Percentiles rank a stretch among this genome's conserved stretches.
These are phyloP conservation scores for Petrocephalus zakoni DNA, from an alignment of 2,113 vertebrate genomes.

Conservation along the genomic window DNA sequence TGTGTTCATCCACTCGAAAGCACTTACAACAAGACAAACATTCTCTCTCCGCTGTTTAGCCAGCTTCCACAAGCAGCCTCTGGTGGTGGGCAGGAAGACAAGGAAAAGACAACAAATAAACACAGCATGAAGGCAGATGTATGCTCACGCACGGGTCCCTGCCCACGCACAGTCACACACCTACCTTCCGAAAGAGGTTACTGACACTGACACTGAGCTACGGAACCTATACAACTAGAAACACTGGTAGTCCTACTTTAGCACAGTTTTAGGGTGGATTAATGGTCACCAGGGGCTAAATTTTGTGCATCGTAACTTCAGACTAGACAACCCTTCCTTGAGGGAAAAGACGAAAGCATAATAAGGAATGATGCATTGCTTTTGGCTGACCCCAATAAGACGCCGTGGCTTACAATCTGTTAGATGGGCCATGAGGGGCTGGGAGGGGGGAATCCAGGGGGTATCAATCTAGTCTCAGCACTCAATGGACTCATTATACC, in stretches of 20 bases:
- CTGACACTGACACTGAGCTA: background rate
- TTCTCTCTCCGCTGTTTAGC: background rate
- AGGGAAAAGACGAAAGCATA: background rate
- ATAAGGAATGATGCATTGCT: constrained; percentile 2
- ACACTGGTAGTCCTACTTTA: background rate
- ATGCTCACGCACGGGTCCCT: background rate
- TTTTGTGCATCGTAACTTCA: background rate
- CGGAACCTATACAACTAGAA: background rate
- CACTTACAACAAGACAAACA: background rate
- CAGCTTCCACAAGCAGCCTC: background rate
- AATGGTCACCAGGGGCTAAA: background rate
- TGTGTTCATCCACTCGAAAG: background rate
- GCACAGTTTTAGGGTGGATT: background rate
- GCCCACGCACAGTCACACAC: background rate
- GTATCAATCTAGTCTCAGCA: background rate
- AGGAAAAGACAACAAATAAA: background rate
- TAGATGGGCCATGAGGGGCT: background rate
- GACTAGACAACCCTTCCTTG: background rate
- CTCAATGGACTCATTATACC: background rate
- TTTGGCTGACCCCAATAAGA: constrained; percentile 15
- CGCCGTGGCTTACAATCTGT: background rate
- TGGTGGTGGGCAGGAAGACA: background rate
- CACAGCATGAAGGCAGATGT: background rate
- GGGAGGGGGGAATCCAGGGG: background rate
- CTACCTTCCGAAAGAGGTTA: background rate